A percentile compares a stretch with the other conserved stretches of the same genome.
These are phyloP conservation scores for Cettia cetti DNA, from an alignment of 2,113 vertebrate genomes.

Conservation along the genomic window DNA sequence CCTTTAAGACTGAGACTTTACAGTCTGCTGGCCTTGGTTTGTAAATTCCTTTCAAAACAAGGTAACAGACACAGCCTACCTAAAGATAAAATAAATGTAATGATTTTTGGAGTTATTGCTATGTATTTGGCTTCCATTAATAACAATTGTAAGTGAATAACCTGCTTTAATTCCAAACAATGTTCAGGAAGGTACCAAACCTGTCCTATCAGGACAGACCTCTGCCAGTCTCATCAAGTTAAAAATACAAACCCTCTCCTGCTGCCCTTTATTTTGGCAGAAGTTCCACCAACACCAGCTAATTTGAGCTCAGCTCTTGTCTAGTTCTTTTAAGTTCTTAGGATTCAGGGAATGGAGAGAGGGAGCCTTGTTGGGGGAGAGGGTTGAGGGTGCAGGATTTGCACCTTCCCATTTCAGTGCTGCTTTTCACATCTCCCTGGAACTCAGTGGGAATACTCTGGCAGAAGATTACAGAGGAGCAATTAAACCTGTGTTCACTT, in stretches of 20 bases:
- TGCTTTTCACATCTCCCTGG: background rate
- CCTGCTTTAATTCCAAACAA: background rate
- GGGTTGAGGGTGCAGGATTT: background rate
- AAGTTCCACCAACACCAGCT: background rate
- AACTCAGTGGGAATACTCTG: background rate
- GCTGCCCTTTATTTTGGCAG: background rate
- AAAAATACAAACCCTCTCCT: background rate
- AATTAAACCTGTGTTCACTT: background rate
- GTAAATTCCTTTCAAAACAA: background rate
- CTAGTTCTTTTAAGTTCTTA: background rate
- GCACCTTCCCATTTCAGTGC: background rate
- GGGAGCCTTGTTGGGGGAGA: background rate
- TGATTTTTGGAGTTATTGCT: background rate
- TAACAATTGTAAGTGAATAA: background rate
- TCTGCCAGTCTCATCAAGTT: background rate
- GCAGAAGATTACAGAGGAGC: background rate
- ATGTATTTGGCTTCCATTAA: background rate
- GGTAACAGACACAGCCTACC: background rate
- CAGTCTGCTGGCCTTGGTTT: accelerated
- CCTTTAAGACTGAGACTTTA: background rate
- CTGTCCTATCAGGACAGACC: background rate
- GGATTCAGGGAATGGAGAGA: background rate
- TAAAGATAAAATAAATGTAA: background rate
- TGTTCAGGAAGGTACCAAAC: background rate
- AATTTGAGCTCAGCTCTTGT: background rate